phyloP scores from a whole-genome alignment of 2,888 invertebrate genomes.

The Caenorhabditis parvicauda region DNA sequence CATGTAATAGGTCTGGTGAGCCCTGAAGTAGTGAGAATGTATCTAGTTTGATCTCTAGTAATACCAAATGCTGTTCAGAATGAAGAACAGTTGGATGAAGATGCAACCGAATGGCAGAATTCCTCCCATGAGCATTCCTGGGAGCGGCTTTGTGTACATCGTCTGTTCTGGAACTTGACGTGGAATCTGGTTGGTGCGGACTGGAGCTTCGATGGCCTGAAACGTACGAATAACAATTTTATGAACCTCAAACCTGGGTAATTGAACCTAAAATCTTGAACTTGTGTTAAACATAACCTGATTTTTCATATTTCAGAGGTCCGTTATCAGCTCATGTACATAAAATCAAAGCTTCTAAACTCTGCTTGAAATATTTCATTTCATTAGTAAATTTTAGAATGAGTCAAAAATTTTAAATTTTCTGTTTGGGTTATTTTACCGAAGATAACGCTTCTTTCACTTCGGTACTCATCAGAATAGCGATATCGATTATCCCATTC shows the following conservation, averaged over 20 bases:
- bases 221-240: conserved; percentile 36
- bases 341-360: too few species aligned
- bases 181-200: conserved; percentile 96
- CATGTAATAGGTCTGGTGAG: conserved; percentile 97
- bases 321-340: too few species aligned
- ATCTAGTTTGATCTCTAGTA: background rate
- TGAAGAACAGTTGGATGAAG: conserved; percentile 98
- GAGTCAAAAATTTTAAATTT: too few species aligned
- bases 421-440: too few species aligned
- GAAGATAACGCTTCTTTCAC: too few species aligned
- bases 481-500: too few species aligned
- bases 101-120: conserved; percentile 96
- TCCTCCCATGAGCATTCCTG: conserved; percentile 92
- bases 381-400: too few species aligned
- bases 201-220: conserved; percentile 91
- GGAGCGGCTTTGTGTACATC: conserved; percentile 87
- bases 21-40: conserved; percentile 66
- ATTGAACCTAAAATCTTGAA: too few species aligned
- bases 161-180: conserved; percentile 97
- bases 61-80: conserved; percentile 95
- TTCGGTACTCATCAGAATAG: too few species aligned
- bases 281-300: too few species aligned
- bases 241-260: background rate
- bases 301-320: too few species aligned
- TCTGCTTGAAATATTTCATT: too few species aligned